Conservation (phyloP, 2,888 invertebrate species). For the Rhabditophanes sp. region DNA sequence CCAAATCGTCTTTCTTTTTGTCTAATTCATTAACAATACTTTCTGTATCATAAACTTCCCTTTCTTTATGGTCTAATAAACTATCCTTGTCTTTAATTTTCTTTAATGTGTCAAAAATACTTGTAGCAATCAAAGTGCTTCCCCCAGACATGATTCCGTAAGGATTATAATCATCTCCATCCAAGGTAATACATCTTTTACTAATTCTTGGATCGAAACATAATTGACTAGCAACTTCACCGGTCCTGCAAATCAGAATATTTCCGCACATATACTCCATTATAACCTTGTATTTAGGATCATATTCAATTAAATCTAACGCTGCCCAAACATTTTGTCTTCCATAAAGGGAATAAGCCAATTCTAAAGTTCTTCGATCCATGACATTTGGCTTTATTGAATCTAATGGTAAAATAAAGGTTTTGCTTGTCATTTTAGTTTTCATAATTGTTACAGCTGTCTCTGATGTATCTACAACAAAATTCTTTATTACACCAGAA, state of each 20-base stretch:
- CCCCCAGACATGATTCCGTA: slow-evolving; percentile 78
- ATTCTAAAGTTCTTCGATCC: slow-evolving; percentile 53
- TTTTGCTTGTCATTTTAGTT: no score
- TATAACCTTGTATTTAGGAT: slow-evolving; percentile 39
- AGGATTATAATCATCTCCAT: slow-evolving; percentile 81
- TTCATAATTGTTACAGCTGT: no score
- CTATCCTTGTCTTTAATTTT: no score
- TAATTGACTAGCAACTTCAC: slow-evolving; percentile 64
- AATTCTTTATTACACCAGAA: slow-evolving; percentile 67
- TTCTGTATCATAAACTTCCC: no score
- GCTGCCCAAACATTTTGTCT: slow-evolving; percentile 15
- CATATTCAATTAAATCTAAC: slow-evolving; percentile 18
- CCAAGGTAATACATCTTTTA: slow-evolving; percentile 68
- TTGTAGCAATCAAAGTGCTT: no score
- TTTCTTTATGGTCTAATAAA: no score
- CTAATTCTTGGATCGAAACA: slow-evolving; percentile 56
- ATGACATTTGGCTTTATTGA: no score
- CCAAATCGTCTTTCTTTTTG: no score
- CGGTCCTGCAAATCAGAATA: slow-evolving; percentile 58
- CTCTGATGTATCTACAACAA: no score
- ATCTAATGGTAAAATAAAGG: no score
- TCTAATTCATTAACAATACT: no score
- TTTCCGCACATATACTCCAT: slow-evolving; percentile 76
- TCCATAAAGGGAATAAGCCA: slow-evolving; percentile 11
- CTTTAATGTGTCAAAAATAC: no score